These are phyloP conservation scores for Synanceia verrucosa DNA, from an alignment of 2,797 vertebrate genomes.

Conservation along the genomic window DNA sequence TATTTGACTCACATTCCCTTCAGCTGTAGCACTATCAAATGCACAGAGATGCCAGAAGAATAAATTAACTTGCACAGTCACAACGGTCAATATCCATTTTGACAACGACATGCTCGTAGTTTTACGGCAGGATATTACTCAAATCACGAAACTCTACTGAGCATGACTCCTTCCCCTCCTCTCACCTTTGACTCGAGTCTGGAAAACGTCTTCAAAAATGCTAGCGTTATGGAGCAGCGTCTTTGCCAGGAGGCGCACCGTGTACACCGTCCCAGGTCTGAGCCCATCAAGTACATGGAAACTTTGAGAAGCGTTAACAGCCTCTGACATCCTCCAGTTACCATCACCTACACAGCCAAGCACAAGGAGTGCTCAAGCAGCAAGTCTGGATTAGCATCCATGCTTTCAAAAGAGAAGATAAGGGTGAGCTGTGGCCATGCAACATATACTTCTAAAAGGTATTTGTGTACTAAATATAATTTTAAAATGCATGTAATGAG, in stretches of 20 bases:
- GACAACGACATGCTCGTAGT: neutral
- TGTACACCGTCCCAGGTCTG: constrained; percentile 88
- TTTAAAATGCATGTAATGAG: constrained; percentile 22
- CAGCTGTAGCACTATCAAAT: constrained; percentile 20
- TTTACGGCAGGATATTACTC: neutral
- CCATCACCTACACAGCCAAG: constrained; percentile 90
- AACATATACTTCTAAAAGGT: neutral
- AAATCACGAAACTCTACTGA: constrained; percentile 38
- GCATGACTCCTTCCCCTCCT: constrained; percentile 20
- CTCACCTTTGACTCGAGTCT: constrained; percentile 94
- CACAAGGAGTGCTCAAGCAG: constrained; percentile 70
- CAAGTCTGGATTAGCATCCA: constrained; percentile 47
- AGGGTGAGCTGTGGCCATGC: constrained; percentile 1
- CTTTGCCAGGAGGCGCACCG: constrained; percentile 91
- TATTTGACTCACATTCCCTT: constrained; percentile 45
- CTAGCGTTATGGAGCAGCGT: constrained; percentile 90
- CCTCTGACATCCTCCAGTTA: constrained; percentile 87
- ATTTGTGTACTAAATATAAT: constrained; percentile 12
- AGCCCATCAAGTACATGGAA: constrained; percentile 89
- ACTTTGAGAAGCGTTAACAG: constrained; percentile 88
- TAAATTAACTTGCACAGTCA: constrained; percentile 13
- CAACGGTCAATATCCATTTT: constrained; percentile 4
- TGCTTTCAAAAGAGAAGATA: constrained; percentile 7
- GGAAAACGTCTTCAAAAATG: constrained; percentile 95
- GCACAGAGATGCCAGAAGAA: constrained; percentile 13